Evolutionary conservation across 37 sponge, comb jelly and placozoan species (phyloP).

Genomic region (Chondrosia reniformis): DNA sequence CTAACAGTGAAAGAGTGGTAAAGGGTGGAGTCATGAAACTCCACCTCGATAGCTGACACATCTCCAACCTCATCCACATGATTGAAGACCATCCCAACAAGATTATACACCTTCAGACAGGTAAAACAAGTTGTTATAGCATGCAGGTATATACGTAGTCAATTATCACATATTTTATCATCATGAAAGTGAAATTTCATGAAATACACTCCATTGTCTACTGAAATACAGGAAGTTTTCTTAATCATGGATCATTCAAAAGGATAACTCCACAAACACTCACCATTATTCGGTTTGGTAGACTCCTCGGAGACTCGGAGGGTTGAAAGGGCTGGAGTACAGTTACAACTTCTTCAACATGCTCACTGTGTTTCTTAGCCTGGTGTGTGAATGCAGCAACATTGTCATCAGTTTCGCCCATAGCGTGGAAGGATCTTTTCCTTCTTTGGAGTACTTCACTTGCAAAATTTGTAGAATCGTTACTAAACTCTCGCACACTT

Average conservation of each 20-base stretch:
- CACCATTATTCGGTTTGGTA: slow-evolving; percentile 13
- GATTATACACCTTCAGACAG: slow-evolving; percentile 54
- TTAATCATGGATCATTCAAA: too few species aligned
- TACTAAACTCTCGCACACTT: too few species aligned
- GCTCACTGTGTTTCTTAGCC: too few species aligned
- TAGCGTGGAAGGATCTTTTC: neutral
- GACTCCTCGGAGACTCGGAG: neutral
- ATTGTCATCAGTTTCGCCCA: slow-evolving; percentile 15
- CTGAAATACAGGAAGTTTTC: too few species aligned
- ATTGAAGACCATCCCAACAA: slow-evolving; percentile 69
- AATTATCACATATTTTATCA: neutral
- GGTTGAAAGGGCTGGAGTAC: neutral
- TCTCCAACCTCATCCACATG: slow-evolving; percentile 50
- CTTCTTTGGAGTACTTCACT: neutral
- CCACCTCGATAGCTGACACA: slow-evolving; percentile 59
- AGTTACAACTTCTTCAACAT: neutral
- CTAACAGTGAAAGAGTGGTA: slow-evolving; percentile 71
- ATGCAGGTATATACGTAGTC: neutral
- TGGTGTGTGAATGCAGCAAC: neutral
- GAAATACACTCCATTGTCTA: too few species aligned
- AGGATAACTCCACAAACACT: neutral
- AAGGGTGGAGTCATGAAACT: slow-evolving; percentile 55
- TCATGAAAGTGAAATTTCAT: neutral
- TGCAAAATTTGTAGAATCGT: too few species aligned
- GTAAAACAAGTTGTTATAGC: neutral